Percentiles rank a stretch among this genome's conserved stretches.
These are phyloP conservation scores for Glaucidium brasilianum DNA, from an alignment of 2,113 vertebrate genomes.

Conservation along the genomic window DNA sequence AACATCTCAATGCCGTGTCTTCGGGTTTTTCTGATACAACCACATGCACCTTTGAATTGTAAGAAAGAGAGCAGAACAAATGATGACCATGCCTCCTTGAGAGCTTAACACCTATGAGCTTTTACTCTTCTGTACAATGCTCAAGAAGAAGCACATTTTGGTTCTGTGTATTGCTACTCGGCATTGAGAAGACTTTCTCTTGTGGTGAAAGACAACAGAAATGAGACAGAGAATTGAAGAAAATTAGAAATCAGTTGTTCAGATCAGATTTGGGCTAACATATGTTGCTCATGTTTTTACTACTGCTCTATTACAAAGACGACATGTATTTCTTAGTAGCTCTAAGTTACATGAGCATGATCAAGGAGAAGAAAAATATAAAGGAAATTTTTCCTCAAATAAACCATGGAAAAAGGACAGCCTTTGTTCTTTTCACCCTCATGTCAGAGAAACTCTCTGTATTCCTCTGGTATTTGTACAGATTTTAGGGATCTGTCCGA, in stretches of 20 bases:
- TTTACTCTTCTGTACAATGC: neutral
- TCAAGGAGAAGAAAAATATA: neutral
- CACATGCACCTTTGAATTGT: neutral
- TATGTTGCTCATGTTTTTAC: neutral
- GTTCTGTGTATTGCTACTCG: neutral
- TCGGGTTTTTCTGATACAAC: neutral
- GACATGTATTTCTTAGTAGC: neutral
- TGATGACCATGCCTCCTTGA: neutral
- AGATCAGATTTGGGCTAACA: neutral
- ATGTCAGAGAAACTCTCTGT: neutral
- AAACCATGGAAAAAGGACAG: neutral
- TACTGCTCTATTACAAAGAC: neutral
- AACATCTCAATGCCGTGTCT: accelerated
- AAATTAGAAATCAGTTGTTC: neutral
- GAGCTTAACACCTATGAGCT: neutral
- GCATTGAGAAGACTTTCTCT: neutral
- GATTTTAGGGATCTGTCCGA: neutral
- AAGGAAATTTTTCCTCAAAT: neutral
- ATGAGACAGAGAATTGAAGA: neutral
- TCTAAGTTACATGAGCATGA: neutral
- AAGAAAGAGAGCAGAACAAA: neutral
- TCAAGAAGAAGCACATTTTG: neutral
- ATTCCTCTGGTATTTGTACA: neutral
- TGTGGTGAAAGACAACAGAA: neutral
- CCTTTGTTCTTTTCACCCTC: neutral